Base-by-base conservation (phyloP, 2,888 invertebrate genomes). In the Saturnia pavonia region DNA sequence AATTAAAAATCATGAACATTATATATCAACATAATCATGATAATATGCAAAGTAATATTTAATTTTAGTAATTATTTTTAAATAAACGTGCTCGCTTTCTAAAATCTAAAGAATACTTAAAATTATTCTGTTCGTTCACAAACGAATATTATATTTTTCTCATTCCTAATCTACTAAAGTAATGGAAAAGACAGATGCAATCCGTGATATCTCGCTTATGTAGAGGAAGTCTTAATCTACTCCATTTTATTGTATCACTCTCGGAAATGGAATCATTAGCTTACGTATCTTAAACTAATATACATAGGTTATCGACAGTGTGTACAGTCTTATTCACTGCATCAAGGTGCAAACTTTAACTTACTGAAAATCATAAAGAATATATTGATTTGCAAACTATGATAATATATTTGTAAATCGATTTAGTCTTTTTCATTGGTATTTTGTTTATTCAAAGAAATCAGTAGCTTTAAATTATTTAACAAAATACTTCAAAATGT, bases 221-320 rank as follows among this genome's bases (percentile, higher is more conserved):
- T 1, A 27, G 19, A 60, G 57, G 57, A 60, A 60, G 27, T 60
- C 27, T 14, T 60, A 60, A 60, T 60, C 25, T 60, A 60, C 14
- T 14, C 25, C 7, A 22, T 14, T 25, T 60, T 27, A 60, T 25
- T 19, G 57, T 60, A 27, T 14, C 54, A 54, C 54, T n/a, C 11
- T n/a, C n/a, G 54, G 54, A 54, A 54, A 54, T 54, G 54, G n/a
- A 54, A 54, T 54, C 54, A 60, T 60, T 60, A 60, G 1, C 22
- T 27, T 14, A 12, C 57, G 27, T 27, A 60, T 60, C 57, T 51
- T 51, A 19, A 51, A 19, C 48, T 51, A 7, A 51, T 51, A 51
- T 51, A 51, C 48, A 16, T n/a, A n/a, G n/a, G 48, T 19, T 51
- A 12, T 7, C 1, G 48, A 19, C 6, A 14, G 25, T 1, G 11